Percentiles rank a stretch among this genome's conserved stretches.
Conservation (phyloP, 2,888 invertebrate species). For the Apamea monoglypha region DNA sequence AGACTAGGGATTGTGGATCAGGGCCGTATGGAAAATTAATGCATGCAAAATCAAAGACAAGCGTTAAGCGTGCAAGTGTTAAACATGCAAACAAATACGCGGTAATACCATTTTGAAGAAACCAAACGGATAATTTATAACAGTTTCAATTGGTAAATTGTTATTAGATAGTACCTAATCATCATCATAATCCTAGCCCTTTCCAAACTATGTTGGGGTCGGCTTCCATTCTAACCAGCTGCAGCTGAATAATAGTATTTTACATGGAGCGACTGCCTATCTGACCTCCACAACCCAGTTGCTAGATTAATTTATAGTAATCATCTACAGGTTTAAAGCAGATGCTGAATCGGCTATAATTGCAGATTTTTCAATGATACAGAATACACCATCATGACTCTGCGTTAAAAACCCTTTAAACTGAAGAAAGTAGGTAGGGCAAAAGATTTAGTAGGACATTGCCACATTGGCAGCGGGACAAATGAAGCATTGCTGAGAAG, state of each 20-base stretch:
- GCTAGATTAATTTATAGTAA: not conserved
- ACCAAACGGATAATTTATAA: not conserved
- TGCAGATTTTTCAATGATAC: not conserved
- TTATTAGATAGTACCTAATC: not conserved
- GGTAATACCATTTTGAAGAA: not conserved
- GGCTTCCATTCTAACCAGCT: too few species aligned
- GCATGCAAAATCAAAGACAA: not conserved
- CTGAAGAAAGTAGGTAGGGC: not conserved
- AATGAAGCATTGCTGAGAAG: not conserved
- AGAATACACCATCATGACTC: not conserved
- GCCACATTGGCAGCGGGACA: not conserved
- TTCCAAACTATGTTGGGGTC: too few species aligned
- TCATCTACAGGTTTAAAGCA: not conserved
- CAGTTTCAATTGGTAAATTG: not conserved
- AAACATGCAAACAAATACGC: not conserved
- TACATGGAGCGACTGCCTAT: too few species aligned
- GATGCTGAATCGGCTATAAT: not conserved
- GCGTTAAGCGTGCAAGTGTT: too few species aligned
- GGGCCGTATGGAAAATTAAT: not conserved
- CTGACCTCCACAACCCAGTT: too few species aligned
- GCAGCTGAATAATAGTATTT: too few species aligned
- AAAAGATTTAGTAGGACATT: not conserved
- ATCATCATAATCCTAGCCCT: not conserved
- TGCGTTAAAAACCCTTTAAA: not conserved
- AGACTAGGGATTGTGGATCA: slow-evolving; percentile 23